Base-by-base conservation (phyloP, 2,888 invertebrate genomes). In the Catonia carolina region DNA sequence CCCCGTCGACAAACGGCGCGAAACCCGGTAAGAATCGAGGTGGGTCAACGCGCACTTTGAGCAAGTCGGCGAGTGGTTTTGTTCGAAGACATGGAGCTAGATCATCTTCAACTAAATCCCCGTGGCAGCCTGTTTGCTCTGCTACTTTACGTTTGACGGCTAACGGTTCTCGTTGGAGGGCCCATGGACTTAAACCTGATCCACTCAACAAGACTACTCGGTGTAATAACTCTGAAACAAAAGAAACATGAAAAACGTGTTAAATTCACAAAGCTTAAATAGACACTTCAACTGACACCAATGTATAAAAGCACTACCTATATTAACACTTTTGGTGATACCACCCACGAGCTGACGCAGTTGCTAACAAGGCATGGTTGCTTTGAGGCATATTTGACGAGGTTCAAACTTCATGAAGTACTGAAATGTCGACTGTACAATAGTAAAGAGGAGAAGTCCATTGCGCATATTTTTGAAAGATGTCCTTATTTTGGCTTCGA, bases 1-100 rank as follows among this genome's bases (percentile, higher is more conserved):
- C 89, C 64, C 93, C 93, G 73, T 95, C 95, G 65, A 93, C 84
- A 71, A 94, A 93, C 2, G 95, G 95, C n/a, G 93, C 95, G 71
- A 94, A 95, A 18, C 90, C 90, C 33, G 89, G 85, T 53, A 93
- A 79, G 72, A 90, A 91, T 66, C 84, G 76, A 6, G 93, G 93
- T 31, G 87, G 83, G 67, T 89, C 86, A 54, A 90, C 78, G 66
- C 81, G 78, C 41, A 90, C 84, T 36, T 83, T 78, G 56, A 91
- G 75, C 57, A 91, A 75, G 63, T 88, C 85, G 17, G 82, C 76
- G 20, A 90, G 78, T n/a, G 83, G 82, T 67, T 86, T 86, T 67
- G 84, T 82, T 53, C 91, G 81, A 63, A 92, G 77, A 70, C 92
- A 93, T 51, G 89, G 88, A 12, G 90, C 89, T 67, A 91, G 75